Base-by-base conservation (phyloP, 2,113 vertebrate genomes). In the Psammodynastes pulverulentus region DNA sequence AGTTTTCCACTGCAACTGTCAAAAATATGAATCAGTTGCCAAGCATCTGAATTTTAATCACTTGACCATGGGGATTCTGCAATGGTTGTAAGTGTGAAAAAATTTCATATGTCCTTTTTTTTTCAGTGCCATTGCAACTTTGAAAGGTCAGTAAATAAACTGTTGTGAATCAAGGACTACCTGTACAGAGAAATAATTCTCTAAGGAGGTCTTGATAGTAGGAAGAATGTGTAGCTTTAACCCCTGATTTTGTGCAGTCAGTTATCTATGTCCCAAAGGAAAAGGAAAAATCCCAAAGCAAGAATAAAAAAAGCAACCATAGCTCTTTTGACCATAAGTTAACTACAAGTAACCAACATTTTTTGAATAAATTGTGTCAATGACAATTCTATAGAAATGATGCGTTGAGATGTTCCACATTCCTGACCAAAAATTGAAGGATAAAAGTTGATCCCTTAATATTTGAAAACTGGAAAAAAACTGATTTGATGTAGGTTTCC, bases 401-500 rank as follows among this genome's bases (percentile, higher is more conserved):
- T n/a, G 49, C 0, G 5, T 72, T 72, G n/a, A 34, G 88, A 51
- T 0, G 0, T 9, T 91, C 26, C 21, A n/a, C 1, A 7, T 23
- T 52, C 53, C 56, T 89, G 1, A 17, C 29, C 79, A 88, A 90
- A 90, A 87, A n/a, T 15, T 6, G 24, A 5, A 19, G 21, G 51
- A 89, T 49, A 94, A 86, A n/a, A 54, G 1, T 43, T 54, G 39
- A 51, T 23, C 10, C 52, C 53, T 79, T 52, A 2, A 5, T 72
- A 8, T 51, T 88, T 84, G 48, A 54, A 34, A 89, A 84, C 21
- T 26, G 17, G 89, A 90, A 95, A 46, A 0, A 0, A 46, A 24
- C 54, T 56, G 24, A 52, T 92, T 95, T 58, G 92, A 86, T 89
- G 93, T 56, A 48, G 45, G 17, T 7, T 2, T 72, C 34, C 15